Base-by-base conservation (phyloP, 1,140 invertebrate genomes). In the Diachasma alloeum region DNA sequence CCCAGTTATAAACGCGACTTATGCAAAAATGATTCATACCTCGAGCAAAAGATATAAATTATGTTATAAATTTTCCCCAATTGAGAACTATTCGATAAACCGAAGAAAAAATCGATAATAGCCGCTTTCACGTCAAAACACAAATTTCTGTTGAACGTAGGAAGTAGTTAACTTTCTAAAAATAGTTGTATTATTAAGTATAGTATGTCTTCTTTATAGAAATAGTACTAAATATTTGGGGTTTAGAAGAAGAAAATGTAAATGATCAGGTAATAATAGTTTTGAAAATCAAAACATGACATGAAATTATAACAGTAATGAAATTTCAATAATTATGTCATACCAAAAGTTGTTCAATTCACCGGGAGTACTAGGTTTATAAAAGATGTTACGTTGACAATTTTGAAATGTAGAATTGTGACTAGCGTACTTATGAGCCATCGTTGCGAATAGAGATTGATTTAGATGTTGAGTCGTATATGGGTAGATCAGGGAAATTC, bases 81-180 rank as follows among this genome's bases (percentile, higher is more conserved):
- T 42, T 42, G 9, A 42, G 9, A 56, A 56, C 3, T 56, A 82
- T 36, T 37, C 15, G 31, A 36, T 37, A 37, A 31, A n/a, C 31
- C 8, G 10, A 36, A 15, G 17, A 36, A 66, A 66, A 66, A 31
- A 31, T 31, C 80, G 76, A 80, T 87, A 87, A 86, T 89, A 87
- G 86, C 87, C 86, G 87, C 87, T 87, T 86, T 85, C 86, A 87
- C 85, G 81, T 87, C 81, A 77, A 85, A 81, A 87, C 86, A 87
- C 85, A 87, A 87, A 88, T 69, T 80, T 77, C 48, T 36, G 72
- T 24, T 37, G 26, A 68, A 72, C 9, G 19, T 73, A 69, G 63
- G 42, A 46, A 77, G 19, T 53, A 46, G 6, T 13, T 22, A 53
- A 53, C 3, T 36, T 73, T 36, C 11, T n/a, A 73, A 53, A 56